Evolutionary conservation across 2,888 invertebrate species (phyloP), one percentile per base, ranked within the genome.

Genomic region (Drepana falcataria): DNA sequence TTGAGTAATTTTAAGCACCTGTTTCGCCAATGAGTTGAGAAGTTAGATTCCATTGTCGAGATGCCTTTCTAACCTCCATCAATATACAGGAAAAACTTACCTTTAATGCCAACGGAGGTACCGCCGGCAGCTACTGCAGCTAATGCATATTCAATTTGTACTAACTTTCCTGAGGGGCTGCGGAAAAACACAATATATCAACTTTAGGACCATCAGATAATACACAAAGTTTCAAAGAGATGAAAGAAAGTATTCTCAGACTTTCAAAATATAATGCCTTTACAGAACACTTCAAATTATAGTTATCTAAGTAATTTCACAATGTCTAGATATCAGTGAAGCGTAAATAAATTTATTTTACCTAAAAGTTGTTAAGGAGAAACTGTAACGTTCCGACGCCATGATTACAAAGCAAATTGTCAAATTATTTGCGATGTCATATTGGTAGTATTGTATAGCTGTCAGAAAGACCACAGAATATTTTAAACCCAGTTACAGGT

Each of bases 61-160:
- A 71, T 55, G 61, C 64, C 56, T 63, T 62, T 54, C 60, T 81
- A 82, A 82, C 79, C 79, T 79, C 57, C 58, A 59, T 53, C 56
- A 53, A 48, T 49, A 53, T 35, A 44, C 9, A 44, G 9, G 9
- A 44, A 57, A 55, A 58, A 63, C 58, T 78, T 87, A 97, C 97
- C 96, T 94, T 98, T 98, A 57, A 99, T 99, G 48, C 99, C 99
- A 64, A 99, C 99, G 57, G 99, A 98, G 2, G 99, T 98, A 2
- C 99, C 99, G 59, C 99, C 99, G 61, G 98, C 98, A 58, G 98
- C 97, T 35, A 99, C 99, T 40, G 99, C 99, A 55, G 99, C 98
- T 84, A 99, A 92, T 2, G 99, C 99, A 96, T 99, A 99, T 92
- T 99, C 99, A 71, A 99, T 98, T 91, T 99, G 99, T 55, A 99